A percentile compares a stretch with the other conserved stretches of the same genome.
Conservation (phyloP, 2,888 invertebrate species). For the Parnassius glacialis region DNA sequence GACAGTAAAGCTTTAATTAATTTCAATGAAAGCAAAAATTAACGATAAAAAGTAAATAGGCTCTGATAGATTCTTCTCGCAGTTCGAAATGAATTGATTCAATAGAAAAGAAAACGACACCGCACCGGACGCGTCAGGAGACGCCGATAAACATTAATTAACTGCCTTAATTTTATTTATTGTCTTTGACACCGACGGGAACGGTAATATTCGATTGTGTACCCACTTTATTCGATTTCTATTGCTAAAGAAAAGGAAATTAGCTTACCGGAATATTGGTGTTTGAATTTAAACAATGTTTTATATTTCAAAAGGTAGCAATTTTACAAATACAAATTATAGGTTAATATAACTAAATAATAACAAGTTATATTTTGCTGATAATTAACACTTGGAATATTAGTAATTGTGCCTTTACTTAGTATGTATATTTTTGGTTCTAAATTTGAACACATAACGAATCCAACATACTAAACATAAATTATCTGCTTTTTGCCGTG, state of each 20-base stretch:
- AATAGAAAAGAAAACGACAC: slow-evolving; percentile 31
- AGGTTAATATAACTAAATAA: too few species aligned
- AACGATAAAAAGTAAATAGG: slow-evolving; percentile 24
- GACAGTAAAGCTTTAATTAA: neutral
- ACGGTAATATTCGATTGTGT: slow-evolving; percentile 23
- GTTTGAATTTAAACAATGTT: neutral
- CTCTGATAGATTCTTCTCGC: slow-evolving; percentile 22
- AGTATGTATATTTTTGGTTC: too few species aligned
- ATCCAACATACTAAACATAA: too few species aligned
- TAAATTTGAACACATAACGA: too few species aligned
- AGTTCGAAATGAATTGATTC: slow-evolving; percentile 25
- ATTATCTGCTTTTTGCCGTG: too few species aligned
- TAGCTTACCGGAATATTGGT: slow-evolving; percentile 9
- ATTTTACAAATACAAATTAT: too few species aligned
- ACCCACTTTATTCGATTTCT: slow-evolving; percentile 21
- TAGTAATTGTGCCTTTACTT: too few species aligned
- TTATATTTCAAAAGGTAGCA: too few species aligned
- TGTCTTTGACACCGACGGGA: slow-evolving; percentile 24
- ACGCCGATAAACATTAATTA: slow-evolving; percentile 47
- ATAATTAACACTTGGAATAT: too few species aligned
- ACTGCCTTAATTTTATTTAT: slow-evolving; percentile 35
- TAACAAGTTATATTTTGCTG: too few species aligned
- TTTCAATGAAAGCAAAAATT: slow-evolving; percentile 17
- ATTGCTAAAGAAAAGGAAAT: slow-evolving; percentile 9
- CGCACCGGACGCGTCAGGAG: slow-evolving; percentile 35